These are phyloP conservation scores for Cyphomyrus plagiostoma DNA, from an alignment of 2,113 vertebrate genomes.

Conservation along the genomic window DNA sequence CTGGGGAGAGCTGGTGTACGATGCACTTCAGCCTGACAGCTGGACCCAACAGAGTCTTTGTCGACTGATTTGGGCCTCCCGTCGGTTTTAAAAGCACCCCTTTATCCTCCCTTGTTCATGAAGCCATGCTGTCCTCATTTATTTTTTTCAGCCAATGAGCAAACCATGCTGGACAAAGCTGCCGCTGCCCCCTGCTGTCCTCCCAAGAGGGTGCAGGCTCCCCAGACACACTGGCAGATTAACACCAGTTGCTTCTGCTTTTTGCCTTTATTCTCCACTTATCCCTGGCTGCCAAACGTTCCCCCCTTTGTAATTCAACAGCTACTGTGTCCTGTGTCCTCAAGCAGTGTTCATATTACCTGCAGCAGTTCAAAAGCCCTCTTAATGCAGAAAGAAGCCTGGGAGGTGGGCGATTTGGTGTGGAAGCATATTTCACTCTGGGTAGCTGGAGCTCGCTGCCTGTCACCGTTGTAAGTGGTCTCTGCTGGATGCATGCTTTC, in stretches of 20 bases:
- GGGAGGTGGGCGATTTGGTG: not conserved
- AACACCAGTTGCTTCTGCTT: constrained; percentile 19
- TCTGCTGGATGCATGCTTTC: not conserved
- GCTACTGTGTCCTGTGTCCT: not conserved
- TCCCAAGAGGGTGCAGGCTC: not conserved
- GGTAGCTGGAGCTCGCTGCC: not conserved
- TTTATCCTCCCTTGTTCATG: not conserved
- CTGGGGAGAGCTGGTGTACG: constrained; percentile 60
- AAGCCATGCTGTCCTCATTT: not conserved
- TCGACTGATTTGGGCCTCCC: constrained; percentile 57
- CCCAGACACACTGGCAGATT: not conserved
- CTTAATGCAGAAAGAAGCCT: not conserved
- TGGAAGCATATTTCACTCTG: not conserved
- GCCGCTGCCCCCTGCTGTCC: not conserved
- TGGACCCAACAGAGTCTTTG: constrained; percentile 60
- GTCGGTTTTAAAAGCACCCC: not conserved
- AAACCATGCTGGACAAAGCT: not conserved
- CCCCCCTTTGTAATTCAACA: not conserved
- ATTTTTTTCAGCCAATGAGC: not conserved
- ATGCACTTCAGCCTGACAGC: constrained; percentile 64
- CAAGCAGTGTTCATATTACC: not conserved
- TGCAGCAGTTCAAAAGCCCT: not conserved
- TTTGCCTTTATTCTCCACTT: not conserved
- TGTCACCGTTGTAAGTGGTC: not conserved
- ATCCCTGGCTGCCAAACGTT: not conserved